These are phyloP conservation scores for Malurus leucopterus DNA, from an alignment of 2,797 vertebrate species.

Conservation along the genomic window DNA sequence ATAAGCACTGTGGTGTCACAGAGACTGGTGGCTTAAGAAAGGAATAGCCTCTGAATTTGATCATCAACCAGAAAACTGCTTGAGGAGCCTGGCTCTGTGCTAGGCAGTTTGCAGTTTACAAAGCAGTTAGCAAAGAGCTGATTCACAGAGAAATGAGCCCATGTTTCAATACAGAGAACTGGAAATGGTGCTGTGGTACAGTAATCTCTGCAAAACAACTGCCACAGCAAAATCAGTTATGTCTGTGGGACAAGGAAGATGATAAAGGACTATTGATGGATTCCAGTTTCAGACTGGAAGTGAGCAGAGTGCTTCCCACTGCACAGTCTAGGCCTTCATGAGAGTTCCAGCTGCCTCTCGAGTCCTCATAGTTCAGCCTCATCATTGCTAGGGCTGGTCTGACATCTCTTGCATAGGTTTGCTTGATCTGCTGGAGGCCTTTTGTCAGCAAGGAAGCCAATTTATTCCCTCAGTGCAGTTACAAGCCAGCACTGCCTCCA, in stretches of 20 bases:
- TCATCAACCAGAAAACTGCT: not conserved
- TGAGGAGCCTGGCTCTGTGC: not conserved
- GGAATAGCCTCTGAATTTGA: not conserved
- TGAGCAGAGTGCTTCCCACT: not conserved
- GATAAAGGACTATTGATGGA: not conserved
- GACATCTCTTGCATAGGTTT: not conserved
- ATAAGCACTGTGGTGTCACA: not conserved
- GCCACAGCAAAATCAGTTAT: not conserved
- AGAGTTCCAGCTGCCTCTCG: not conserved
- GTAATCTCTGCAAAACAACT: not conserved
- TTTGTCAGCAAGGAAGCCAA: not conserved
- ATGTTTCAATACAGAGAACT: not conserved
- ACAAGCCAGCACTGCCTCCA: not conserved
- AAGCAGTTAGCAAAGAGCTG: slow-evolving; percentile 11
- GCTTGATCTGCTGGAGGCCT: not conserved
- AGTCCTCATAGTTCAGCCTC: not conserved
- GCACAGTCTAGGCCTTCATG: not conserved
- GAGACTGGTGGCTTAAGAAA: not conserved
- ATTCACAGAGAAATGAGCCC: not conserved
- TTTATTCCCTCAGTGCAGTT: not conserved
- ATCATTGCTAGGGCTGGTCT: not conserved
- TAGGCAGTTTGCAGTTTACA: not conserved
- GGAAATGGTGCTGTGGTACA: accelerated
- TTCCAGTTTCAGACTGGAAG: not conserved
- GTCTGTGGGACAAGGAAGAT: not conserved